A percentile compares a stretch with the other conserved stretches of the same genome.
phyloP scores from a whole-genome alignment of 2,888 invertebrate species.

The Torymus tubicola region DNA sequence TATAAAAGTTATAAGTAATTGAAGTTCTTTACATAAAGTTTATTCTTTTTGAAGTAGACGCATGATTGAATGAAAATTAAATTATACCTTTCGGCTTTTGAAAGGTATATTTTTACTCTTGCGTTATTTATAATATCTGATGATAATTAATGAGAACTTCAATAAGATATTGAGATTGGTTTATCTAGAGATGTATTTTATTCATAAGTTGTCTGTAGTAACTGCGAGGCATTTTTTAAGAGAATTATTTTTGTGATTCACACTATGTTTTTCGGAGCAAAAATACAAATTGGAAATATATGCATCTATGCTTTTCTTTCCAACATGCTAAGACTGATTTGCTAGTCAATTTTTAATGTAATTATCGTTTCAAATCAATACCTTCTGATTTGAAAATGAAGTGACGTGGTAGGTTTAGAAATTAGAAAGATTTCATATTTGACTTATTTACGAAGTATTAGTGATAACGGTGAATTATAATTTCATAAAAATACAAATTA shows the following conservation, averaged over 20 bases:
- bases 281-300: conserved; percentile 20
- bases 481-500: too few relatives aligned
- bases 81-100: conserved; percentile 2
- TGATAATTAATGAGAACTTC: background rate
- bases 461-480: background rate
- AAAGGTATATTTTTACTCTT: conserved; percentile 3
- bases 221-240: too few relatives aligned
- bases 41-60: background rate
- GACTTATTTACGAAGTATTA: background rate
- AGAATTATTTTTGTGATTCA: too few relatives aligned
- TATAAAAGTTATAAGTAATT: conserved; percentile 3
- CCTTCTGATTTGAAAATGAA: background rate
- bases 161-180: background rate
- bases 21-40: background rate
- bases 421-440: background rate
- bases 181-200: conserved; percentile 5
- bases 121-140: background rate
- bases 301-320: conserved; percentile 4
- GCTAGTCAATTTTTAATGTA: conserved; percentile 50
- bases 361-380: background rate
- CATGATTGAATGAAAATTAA: background rate
- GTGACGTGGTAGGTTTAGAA: background rate
- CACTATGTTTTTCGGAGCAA: conserved; percentile 42
- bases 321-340: conserved; percentile 46
- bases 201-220: too few relatives aligned